Evolutionary conservation across 1,140 invertebrate species (phyloP).

Genomic region (Leptinotarsa texana): DNA sequence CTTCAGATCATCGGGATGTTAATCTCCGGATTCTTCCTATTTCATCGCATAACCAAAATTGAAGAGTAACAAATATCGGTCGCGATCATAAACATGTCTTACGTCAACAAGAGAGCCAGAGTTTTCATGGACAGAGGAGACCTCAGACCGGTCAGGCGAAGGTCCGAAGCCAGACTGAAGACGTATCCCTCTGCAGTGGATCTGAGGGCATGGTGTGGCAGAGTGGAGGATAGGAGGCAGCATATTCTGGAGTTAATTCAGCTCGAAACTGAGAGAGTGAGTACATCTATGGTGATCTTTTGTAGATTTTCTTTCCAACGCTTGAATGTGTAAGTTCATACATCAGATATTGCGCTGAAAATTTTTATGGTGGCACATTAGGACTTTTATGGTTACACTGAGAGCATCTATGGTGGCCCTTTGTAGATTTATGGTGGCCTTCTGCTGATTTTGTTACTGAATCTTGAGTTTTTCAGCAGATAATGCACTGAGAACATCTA

Average conservation of each 20-base stretch:
- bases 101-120: slow-evolving; percentile 36
- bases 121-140: slow-evolving; percentile 38
- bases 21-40: too few species aligned
- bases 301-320: too few species aligned
- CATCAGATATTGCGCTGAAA: too few species aligned
- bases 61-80: background rate
- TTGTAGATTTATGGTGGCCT: too few species aligned
- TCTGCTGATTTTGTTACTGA: too few species aligned
- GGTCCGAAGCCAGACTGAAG: slow-evolving; percentile 48
- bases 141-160: slow-evolving; percentile 29
- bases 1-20: too few species aligned
- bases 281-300: background rate
- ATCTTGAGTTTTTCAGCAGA: too few species aligned
- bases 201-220: slow-evolving; percentile 43
- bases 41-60: slow-evolving; percentile 15
- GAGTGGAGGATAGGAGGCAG: slow-evolving; percentile 43
- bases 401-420: too few species aligned
- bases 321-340: too few species aligned
- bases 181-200: slow-evolving; percentile 43
- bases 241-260: slow-evolving; percentile 47
- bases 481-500: too few species aligned
- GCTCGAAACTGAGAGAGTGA: slow-evolving; percentile 36
- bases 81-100: slow-evolving; percentile 39
- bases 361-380: too few species aligned
- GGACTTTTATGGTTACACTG: too few species aligned